Evolutionary conservation across 1,140 invertebrate species (phyloP).

Genomic region (Drosophila sechellia): DNA sequence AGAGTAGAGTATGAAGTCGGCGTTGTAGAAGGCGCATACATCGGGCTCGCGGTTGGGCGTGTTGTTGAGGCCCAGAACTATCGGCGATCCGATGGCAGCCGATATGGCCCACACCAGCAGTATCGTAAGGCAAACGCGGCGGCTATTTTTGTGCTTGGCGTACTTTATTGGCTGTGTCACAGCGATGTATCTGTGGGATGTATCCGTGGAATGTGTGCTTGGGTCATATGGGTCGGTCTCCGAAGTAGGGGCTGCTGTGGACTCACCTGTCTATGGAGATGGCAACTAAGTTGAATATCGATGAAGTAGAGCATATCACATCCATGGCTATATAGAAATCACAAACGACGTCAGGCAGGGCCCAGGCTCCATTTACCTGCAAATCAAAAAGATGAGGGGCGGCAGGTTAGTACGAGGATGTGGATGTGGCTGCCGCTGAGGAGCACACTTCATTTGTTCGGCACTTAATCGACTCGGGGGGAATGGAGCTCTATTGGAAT

Average conservation of each 20-base stretch:
- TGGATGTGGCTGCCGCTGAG: too few species aligned
- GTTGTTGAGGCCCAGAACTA: conserved; percentile 97
- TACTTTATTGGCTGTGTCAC: conserved; percentile 99
- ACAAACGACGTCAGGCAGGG: conserved; percentile 95
- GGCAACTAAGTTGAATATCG: conserved; percentile 99
- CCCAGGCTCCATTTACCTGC: conserved; percentile 94
- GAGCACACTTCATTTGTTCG: conserved; percentile 6
- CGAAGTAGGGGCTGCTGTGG: neutral
- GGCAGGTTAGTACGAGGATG: neutral
- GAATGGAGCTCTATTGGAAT: conserved; percentile 13
- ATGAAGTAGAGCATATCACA: conserved; percentile 98
- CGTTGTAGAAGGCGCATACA: conserved; percentile 98
- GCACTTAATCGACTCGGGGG: conserved; percentile 4
- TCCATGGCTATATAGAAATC: conserved; percentile 99
- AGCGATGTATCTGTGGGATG: conserved; percentile 95
- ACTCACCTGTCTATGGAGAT: conserved; percentile 99
- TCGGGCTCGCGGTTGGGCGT: conserved; percentile 91
- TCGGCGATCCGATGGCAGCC: conserved; percentile 97
- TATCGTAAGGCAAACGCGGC: conserved; percentile 97
- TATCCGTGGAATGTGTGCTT: too few species aligned
- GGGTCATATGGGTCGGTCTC: too few species aligned
- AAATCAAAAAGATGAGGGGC: neutral
- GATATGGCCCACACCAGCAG: conserved; percentile 98
- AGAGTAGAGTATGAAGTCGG: conserved; percentile 98
- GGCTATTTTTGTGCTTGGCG: conserved; percentile 98